Conservation (phyloP, 2,113 vertebrate species). For the Zingel zingel region DNA sequence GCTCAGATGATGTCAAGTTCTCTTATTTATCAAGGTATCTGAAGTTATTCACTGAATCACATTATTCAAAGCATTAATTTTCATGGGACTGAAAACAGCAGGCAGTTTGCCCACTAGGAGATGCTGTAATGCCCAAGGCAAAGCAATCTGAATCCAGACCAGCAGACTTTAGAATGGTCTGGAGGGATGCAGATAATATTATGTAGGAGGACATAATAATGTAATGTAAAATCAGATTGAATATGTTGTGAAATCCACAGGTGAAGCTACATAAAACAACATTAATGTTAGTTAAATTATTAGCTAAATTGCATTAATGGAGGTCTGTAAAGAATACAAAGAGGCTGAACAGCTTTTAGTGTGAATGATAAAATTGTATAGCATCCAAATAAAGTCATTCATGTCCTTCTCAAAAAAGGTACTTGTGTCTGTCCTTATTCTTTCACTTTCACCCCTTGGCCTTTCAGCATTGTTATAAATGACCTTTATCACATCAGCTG, state of each 20-base stretch:
- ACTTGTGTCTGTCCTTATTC: conserved; percentile 55
- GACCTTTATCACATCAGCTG: conserved; percentile 79
- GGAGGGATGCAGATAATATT: conserved; percentile 4
- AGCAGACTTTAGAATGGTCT: conserved; percentile 2
- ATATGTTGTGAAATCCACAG: conserved; percentile 22
- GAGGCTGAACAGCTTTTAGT: background rate
- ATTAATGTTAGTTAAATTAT: background rate
- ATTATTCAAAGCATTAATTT: conserved; percentile 68
- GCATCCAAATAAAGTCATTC: conserved; percentile 35
- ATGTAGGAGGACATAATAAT: background rate
- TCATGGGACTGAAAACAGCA: conserved; percentile 40
- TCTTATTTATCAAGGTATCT: conserved; percentile 62
- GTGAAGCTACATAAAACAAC: background rate
- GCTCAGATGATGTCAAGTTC: conserved; percentile 49
- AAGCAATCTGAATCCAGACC: conserved; percentile 38
- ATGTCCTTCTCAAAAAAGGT: conserved; percentile 36
- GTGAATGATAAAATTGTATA: background rate
- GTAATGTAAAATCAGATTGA: conserved; percentile 15
- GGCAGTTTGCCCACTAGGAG: conserved; percentile 76
- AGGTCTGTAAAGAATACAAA: background rate
- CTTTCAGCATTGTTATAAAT: conserved; percentile 72
- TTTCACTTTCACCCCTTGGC: conserved; percentile 53
- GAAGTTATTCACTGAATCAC: conserved; percentile 57
- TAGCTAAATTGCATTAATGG: background rate
- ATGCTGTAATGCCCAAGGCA: conserved; percentile 72